Evolutionary conservation across 2,113 vertebrate species (phyloP).

Genomic region (Notothenia coriiceps): DNA sequence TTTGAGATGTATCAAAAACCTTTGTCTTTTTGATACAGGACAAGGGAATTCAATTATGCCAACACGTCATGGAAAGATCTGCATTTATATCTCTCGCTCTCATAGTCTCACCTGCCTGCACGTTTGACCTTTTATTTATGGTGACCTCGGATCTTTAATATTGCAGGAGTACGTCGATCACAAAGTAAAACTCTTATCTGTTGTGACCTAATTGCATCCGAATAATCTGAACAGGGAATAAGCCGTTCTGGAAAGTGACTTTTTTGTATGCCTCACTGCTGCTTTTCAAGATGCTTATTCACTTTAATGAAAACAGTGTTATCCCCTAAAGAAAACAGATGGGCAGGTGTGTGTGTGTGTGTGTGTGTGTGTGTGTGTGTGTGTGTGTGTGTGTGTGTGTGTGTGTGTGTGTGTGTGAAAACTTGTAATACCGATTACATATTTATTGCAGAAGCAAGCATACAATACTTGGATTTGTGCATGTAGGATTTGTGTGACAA

Average conservation of each 20-base stretch:
- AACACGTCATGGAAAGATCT: slow-evolving; percentile 54
- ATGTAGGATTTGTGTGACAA: too few relatives aligned
- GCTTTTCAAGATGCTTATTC: slow-evolving; percentile 75
- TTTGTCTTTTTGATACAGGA: slow-evolving; percentile 15
- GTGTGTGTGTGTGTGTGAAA: too few relatives aligned
- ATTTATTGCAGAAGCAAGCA: too few relatives aligned
- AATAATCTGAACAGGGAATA: slow-evolving; percentile 71
- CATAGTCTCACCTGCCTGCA: slow-evolving; percentile 57
- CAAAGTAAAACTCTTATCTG: slow-evolving; percentile 58
- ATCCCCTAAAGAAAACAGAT: slow-evolving; percentile 80
- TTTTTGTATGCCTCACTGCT: slow-evolving; percentile 64
- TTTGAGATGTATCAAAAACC: neutral
- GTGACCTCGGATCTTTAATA: slow-evolving; percentile 53
- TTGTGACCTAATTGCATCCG: slow-evolving; percentile 69
- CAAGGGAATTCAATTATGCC: slow-evolving; percentile 46
- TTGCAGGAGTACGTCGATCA: slow-evolving; percentile 52
- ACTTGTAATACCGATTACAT: too few relatives aligned
- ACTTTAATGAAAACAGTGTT: slow-evolving; percentile 73
- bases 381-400: slow-evolving; percentile 21
- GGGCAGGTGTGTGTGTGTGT: slow-evolving; percentile 22
- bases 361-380: slow-evolving; percentile 34
- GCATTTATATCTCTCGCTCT: slow-evolving; percentile 34
- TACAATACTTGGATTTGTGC: too few relatives aligned
- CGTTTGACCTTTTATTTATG: slow-evolving; percentile 77
- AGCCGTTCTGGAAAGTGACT: slow-evolving; percentile 63